Evolutionary conservation across 2,797 vertebrate genomes (phyloP), one percentile per base, ranked within the genome.

Genomic region (Hylomyscus alleni): DNA sequence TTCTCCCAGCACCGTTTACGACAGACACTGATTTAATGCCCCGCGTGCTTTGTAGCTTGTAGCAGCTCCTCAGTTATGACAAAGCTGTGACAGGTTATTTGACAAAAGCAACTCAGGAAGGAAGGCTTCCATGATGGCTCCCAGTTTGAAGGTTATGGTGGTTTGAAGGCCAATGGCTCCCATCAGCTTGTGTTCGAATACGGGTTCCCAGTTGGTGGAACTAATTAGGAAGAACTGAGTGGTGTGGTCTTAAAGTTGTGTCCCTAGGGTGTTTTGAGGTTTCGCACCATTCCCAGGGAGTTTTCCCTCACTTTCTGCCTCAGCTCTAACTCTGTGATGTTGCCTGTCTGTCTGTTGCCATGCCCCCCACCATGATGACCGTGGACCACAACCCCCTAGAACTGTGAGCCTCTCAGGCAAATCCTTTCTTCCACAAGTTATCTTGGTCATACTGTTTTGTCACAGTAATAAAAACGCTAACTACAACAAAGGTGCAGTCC

Each of bases 281-380:
- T 13, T 67, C 40, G 47, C 20, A 31, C 29, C 15, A 4, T 85
- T 34, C 44, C 26, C n/a, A 82, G 37, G 3, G 40, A 44, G 81
- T n/a, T 58, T 24, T 47, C 29, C 0, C 75, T 76, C 13, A 65
- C 58, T 62, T 65, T 47, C 56, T 31, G 29, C 9, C 29, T 84
- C 10, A 44, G 60, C 6, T 9, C 17, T 47, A 50, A 10, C 5
- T 44, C 29, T 40, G 14, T 4, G 0, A 17, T 0, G 0, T 9
- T 9, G n/a, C 54, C 54, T 13, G 1, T 40, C 40, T 24, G 0
- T 40, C 60, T 50, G 19, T 40, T 34, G 15, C 44, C 10, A 34
- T 44, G 56, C 56, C 44, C 14, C 29, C 44, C 19, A n/a, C 54
- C 15, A 34, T 2, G 29, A 50, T 14, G 44, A 85, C 4, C 17